Percentiles rank a stretch among this genome's conserved stretches.
Evolutionary conservation across 2,888 invertebrate species (phyloP).

Genomic region (Polia nebulosa): DNA sequence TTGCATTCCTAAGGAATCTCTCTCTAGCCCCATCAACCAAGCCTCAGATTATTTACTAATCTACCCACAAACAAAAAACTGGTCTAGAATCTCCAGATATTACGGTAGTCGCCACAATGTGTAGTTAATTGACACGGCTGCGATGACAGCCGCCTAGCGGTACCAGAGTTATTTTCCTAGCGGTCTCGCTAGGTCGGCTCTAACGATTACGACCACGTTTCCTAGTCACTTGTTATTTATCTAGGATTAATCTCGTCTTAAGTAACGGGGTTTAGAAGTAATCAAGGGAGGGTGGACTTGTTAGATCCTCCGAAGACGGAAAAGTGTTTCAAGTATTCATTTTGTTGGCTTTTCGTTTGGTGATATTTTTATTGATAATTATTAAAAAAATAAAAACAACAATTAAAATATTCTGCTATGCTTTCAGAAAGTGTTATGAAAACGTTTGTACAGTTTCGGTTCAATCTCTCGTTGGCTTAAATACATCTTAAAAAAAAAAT

Average conservation of each 20-base stretch:
- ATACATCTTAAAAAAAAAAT: too few species aligned
- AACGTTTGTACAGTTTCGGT: too few species aligned
- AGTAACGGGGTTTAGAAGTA: conserved; percentile 21
- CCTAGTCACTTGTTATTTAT: conserved; percentile 36
- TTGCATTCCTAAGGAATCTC: too few species aligned
- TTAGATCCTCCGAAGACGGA: not conserved
- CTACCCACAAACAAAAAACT: conserved; percentile 22
- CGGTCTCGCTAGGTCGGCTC: conserved; percentile 19
- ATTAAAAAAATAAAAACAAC: too few species aligned
- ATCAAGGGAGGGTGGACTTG: not conserved
- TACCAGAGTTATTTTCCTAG: conserved; percentile 47
- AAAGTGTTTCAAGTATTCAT: too few species aligned
- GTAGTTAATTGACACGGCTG: conserved; percentile 40
- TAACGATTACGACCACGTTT: conserved; percentile 34
- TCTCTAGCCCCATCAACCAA: not conserved
- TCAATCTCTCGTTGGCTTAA: too few species aligned
- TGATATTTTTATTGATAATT: too few species aligned
- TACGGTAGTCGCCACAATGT: conserved; percentile 46
- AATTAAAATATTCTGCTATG: too few species aligned
- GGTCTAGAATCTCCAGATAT: conserved; percentile 21
- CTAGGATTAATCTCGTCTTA: conserved; percentile 32
- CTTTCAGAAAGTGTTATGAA: too few species aligned
- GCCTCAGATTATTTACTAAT: conserved; percentile 20
- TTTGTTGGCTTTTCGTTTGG: too few species aligned
- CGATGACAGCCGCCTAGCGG: conserved; percentile 45